A percentile compares a stretch with the other conserved stretches of the same genome.
Evolutionary conservation across 2,113 vertebrate species (phyloP).

Genomic region (Tinamus guttatus): DNA sequence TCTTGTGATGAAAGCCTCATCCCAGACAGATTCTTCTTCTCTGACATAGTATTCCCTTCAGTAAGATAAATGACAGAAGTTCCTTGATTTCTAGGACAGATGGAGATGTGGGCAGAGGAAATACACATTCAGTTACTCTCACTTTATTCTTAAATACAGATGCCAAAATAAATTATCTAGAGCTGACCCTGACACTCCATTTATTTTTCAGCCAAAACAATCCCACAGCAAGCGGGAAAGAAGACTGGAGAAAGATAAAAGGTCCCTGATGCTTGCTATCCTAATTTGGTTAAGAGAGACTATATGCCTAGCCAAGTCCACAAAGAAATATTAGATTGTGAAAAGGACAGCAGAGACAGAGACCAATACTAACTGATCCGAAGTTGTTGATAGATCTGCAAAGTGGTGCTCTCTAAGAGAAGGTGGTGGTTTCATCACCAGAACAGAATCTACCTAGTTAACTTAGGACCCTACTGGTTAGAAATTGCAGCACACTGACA

Average conservation of each 20-base stretch:
- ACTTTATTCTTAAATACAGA: neutral
- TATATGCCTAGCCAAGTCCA: neutral
- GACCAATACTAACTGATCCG: constrained; percentile 32
- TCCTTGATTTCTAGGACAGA: neutral
- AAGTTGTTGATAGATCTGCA: neutral
- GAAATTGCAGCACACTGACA: constrained; percentile 34
- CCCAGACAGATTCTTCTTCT: neutral
- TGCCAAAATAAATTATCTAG: neutral
- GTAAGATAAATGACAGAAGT: neutral
- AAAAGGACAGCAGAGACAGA: constrained; percentile 38
- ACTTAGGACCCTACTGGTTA: constrained; percentile 16
- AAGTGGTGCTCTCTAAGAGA: constrained; percentile 9
- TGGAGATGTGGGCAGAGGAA: neutral
- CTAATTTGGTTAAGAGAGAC: neutral
- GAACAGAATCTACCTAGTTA: constrained; percentile 21
- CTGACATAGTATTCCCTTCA: neutral
- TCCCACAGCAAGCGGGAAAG: neutral
- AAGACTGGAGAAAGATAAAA: neutral
- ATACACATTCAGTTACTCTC: neutral
- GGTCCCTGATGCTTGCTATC: neutral
- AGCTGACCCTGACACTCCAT: neutral
- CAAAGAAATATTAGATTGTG: constrained; percentile 16
- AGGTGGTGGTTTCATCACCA: neutral
- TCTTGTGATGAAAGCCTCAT: neutral
- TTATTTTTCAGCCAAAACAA: neutral